These are phyloP conservation scores for Vombatus ursinus DNA, from an alignment of 2,113 vertebrate species.

Conservation along the genomic window DNA sequence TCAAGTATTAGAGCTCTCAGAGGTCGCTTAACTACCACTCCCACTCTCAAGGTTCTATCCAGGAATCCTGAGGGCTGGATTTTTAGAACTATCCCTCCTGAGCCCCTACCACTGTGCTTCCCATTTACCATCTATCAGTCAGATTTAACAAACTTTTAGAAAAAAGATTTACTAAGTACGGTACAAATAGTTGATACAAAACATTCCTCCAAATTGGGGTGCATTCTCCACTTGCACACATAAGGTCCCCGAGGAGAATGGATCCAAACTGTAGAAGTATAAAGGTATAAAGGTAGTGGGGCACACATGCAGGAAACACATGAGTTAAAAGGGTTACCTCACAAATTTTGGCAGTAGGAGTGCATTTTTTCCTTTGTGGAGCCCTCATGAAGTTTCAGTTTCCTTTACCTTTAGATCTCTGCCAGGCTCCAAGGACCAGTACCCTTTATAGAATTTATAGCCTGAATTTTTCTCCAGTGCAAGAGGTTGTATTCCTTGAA, in stretches of 20 bases:
- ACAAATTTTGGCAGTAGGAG: background rate
- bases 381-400: background rate
- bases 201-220: background rate
- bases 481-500: background rate
- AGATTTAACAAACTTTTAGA: background rate
- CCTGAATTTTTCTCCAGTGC: background rate
- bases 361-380: background rate
- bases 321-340: background rate
- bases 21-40: too few relatives aligned
- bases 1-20: too few relatives aligned
- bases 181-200: background rate
- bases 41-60: too few relatives aligned
- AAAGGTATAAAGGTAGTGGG: background rate
- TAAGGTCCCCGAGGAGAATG: background rate
- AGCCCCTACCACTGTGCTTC: too few relatives aligned
- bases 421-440: too few relatives aligned
- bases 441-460: background rate
- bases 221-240: background rate
- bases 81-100: too few relatives aligned
- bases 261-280: background rate
- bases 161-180: background rate
- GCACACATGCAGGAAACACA: background rate
- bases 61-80: too few relatives aligned
- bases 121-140: background rate
- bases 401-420: too few relatives aligned